Evolutionary conservation across 2,797 vertebrate species (phyloP).

Genomic region (Girardinus metallicus): DNA sequence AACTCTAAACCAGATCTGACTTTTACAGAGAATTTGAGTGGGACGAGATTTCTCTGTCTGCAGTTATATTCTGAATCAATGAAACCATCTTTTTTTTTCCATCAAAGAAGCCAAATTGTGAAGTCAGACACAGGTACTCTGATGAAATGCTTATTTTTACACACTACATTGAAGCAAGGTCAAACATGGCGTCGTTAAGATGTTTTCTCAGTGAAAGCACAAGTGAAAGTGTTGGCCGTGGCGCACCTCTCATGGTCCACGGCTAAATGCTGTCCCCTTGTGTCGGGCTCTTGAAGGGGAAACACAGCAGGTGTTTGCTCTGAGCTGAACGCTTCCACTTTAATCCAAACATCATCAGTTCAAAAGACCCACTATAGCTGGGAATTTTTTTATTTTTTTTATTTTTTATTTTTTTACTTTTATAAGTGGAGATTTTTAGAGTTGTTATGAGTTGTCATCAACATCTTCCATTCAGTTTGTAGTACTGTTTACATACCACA

Average conservation of each 20-base stretch:
- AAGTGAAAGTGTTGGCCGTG: not conserved
- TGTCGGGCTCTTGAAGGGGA: constrained; percentile 40
- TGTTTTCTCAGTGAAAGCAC: not conserved
- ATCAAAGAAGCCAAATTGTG: not conserved
- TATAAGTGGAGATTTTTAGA: no score
- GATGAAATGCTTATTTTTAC: not conserved
- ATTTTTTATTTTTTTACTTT: not conserved
- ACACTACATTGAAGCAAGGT: not conserved
- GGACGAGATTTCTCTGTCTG: constrained; percentile 15
- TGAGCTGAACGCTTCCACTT: not conserved
- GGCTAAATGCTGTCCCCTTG: constrained; percentile 75
- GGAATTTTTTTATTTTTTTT: not conserved
- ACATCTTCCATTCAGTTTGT: not conserved
- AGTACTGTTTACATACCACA: no score
- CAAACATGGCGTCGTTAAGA: not conserved
- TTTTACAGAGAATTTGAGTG: constrained; percentile 31
- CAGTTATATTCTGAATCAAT: not conserved
- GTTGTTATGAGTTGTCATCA: not conserved
- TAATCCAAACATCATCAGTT: not conserved
- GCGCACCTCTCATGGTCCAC: not conserved
- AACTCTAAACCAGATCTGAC: constrained; percentile 24
- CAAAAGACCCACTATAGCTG: not conserved
- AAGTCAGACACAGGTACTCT: not conserved
- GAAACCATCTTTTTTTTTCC: constrained; percentile 31
- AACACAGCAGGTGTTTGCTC: not conserved